Base-by-base conservation (phyloP, 2,888 invertebrate species). In the Volucella bombylans region DNA sequence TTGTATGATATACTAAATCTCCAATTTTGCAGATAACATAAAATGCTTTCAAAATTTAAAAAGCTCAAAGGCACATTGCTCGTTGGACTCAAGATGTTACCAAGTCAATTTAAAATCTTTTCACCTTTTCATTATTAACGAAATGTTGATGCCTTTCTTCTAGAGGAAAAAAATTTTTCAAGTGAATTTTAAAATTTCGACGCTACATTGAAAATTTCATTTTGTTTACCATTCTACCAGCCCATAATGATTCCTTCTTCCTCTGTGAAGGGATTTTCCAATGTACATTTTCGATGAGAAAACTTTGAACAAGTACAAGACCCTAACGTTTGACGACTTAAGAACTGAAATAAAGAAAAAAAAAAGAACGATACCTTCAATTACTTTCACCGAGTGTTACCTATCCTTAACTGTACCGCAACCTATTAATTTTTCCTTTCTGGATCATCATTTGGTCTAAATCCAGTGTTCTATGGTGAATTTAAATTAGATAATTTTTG, bases 401-500 rank as follows among this genome's bases (percentile, higher is more conserved):
- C 12, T 15, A n/a, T 65, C n/a, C 18, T 52, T 23, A 18, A 18
- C 38, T 41, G n/a, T 38, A 23, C 2, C 52, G 11, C n/a, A 39
- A 39, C 45, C 39, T 41, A 23, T 18, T 57, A 9, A 59, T 59
- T 68, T 57, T 49, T 57, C 38, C 39, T 57, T 45, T 45, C 11
- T 18, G n/a, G 15, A 8, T 12, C 14, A 14, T 8, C 9, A 14
- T 69, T 79, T 39, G 38, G 49, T 62, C 14, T 52, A 11, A 59
- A 59, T 59, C 65, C 54, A 15, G 31, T 54, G 41, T 41, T 73
- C 54, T 73, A 67, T 12, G 67, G 67, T 67, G 80, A 80, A 73
- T 73, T 73, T 73, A 80, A 73, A 80, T 80, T 73, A 80, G 73
- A 61, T 79, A 59, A 65, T 67, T 73, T 59, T 72, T 64, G 55